Evolutionary conservation across 2,888 invertebrate species (phyloP).

Genomic region (Aromia moschata): DNA sequence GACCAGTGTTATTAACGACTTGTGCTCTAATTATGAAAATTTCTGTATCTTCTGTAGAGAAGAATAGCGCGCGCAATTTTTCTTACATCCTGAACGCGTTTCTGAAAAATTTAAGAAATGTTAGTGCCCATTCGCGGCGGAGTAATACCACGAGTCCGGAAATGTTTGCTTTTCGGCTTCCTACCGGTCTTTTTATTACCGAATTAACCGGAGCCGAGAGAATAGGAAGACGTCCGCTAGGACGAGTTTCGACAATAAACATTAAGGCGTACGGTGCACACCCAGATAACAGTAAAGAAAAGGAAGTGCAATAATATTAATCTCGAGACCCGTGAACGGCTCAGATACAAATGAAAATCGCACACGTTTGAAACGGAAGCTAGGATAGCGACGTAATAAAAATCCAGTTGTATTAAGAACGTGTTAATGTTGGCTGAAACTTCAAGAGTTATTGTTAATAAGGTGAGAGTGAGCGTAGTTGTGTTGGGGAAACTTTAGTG

Average conservation of each 20-base stretch:
- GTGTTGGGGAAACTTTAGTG: background rate
- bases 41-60: background rate
- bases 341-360: background rate
- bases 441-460: background rate
- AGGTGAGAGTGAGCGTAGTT: background rate
- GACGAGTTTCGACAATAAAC: constrained; percentile 8
- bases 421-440: background rate
- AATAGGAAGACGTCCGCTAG: background rate
- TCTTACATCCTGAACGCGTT: no score
- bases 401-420: background rate
- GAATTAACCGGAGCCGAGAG: background rate
- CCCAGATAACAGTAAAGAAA: constrained; percentile 1
- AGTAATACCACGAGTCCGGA: no score
- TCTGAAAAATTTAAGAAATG: no score
- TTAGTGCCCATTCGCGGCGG: no score
- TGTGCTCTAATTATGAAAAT: background rate
- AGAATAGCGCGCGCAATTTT: no score
- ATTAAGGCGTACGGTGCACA: background rate
- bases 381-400: background rate
- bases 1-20: no score
- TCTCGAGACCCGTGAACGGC: constrained; percentile 1
- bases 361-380: background rate
- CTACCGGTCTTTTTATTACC: background rate
- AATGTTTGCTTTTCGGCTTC: background rate
- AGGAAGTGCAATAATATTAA: constrained; percentile 11